Conservation (phyloP, 2,113 vertebrate genomes). For the Notiomystis cincta region DNA sequence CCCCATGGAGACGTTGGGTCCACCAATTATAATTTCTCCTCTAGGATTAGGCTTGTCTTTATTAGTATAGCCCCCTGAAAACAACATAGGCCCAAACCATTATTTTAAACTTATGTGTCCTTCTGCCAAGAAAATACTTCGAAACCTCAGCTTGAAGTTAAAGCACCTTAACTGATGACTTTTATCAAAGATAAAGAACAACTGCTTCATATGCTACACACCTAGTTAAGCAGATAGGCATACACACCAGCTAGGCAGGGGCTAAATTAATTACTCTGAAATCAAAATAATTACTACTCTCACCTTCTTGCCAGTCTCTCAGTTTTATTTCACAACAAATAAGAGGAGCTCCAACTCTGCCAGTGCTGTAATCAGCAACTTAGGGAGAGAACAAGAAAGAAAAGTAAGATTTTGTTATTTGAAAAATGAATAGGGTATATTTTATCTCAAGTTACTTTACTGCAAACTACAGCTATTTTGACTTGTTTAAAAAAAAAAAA, state of each 20-base stretch:
- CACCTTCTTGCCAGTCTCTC: conserved; percentile 94
- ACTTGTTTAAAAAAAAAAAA: background rate
- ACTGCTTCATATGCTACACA: background rate
- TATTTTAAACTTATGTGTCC: background rate
- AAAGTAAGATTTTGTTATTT: background rate
- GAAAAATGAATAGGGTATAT: background rate
- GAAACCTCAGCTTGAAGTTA: background rate
- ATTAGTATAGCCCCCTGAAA: conserved; percentile 88
- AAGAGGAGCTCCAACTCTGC: conserved; percentile 92
- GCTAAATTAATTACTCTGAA: background rate
- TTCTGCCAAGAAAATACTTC: background rate
- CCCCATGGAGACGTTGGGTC: conserved; percentile 92
- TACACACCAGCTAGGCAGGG: background rate
- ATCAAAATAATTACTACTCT: background rate
- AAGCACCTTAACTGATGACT: background rate
- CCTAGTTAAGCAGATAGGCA: background rate
- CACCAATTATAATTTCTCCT: conserved; percentile 93
- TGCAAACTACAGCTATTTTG: background rate
- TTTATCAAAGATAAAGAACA: background rate
- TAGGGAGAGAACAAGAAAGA: background rate
- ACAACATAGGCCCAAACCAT: background rate
- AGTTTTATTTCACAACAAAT: conserved; percentile 93
- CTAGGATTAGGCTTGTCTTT: conserved; percentile 89
- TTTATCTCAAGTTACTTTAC: background rate
- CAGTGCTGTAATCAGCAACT: conserved; percentile 86